Percentiles rank a stretch among this genome's conserved stretches.
Conservation (phyloP, 2,113 vertebrate species). For the Dipodomys spectabilis region DNA sequence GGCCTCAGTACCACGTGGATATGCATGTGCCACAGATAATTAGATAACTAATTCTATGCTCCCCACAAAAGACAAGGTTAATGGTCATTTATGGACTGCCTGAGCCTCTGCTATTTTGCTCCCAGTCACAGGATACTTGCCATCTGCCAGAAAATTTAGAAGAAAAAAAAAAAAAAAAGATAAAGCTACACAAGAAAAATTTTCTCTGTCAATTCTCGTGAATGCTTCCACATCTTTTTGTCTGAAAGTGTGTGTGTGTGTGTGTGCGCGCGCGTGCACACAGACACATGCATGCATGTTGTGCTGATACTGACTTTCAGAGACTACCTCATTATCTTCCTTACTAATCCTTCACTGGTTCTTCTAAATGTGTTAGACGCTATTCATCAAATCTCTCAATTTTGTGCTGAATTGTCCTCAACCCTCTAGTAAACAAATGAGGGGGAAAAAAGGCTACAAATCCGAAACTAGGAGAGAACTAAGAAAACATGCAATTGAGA, state of each 20-base stretch:
- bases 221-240: not conserved
- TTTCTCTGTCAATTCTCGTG: not conserved
- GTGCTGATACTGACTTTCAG: not conserved
- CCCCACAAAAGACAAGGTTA: not conserved
- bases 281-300: not conserved
- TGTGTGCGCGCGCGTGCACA: not conserved
- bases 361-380: not conserved
- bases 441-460: constrained; percentile 2
- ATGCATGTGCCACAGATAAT: too few species aligned
- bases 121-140: not conserved
- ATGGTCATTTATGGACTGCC: not conserved
- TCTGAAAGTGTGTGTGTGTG: not conserved
- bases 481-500: not conserved
- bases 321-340: not conserved
- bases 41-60: not conserved
- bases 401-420: constrained; percentile 6
- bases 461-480: not conserved
- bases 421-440: not conserved
- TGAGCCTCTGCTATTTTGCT: not conserved
- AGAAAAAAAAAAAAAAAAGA: not conserved
- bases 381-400: constrained; percentile 19
- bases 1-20: not conserved
- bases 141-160: not conserved
- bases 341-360: not conserved
- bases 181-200: not conserved